Conservation (phyloP, 1,140 invertebrate species). For the Drosophila lacteicornis region DNA sequence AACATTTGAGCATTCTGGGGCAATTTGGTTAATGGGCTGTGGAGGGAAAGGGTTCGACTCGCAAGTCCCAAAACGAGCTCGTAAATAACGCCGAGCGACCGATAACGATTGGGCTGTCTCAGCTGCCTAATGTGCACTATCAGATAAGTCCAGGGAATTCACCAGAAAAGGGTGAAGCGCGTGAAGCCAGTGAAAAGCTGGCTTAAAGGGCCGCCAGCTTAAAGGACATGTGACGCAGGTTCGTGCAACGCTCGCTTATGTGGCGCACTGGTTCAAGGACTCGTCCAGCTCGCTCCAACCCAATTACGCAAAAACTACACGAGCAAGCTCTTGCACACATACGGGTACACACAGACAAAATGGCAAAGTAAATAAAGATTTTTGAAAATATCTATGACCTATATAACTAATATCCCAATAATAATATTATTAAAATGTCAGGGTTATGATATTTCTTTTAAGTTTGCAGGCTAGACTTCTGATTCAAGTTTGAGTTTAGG, state of each 20-base stretch:
- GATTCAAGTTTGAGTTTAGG: too few species aligned
- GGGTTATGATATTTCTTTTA: background rate
- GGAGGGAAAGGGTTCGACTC: conserved; percentile 54
- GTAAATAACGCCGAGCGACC: conserved; percentile 60
- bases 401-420: background rate
- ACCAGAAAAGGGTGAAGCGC: background rate
- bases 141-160: conserved; percentile 21
- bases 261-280: conserved; percentile 77
- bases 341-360: conserved; percentile 21
- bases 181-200: background rate
- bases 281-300: conserved; percentile 54
- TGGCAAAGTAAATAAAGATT: too few species aligned
- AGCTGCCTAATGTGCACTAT: conserved; percentile 42
- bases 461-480: too few species aligned
- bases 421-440: background rate
- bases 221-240: conserved; percentile 60
- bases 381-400: background rate
- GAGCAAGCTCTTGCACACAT: conserved; percentile 7
- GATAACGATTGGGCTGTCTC: conserved; percentile 46
- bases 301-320: conserved; percentile 75
- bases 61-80: conserved; percentile 35
- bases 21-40: conserved; percentile 80
- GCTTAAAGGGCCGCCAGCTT: conserved; percentile 22
- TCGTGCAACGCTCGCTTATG: conserved; percentile 38
- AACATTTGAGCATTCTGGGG: conserved; percentile 72